Percentiles rank a stretch among this genome's conserved stretches.
Conservation (phyloP, 1,140 invertebrate genomes). For the Diorhabda sublineata region DNA sequence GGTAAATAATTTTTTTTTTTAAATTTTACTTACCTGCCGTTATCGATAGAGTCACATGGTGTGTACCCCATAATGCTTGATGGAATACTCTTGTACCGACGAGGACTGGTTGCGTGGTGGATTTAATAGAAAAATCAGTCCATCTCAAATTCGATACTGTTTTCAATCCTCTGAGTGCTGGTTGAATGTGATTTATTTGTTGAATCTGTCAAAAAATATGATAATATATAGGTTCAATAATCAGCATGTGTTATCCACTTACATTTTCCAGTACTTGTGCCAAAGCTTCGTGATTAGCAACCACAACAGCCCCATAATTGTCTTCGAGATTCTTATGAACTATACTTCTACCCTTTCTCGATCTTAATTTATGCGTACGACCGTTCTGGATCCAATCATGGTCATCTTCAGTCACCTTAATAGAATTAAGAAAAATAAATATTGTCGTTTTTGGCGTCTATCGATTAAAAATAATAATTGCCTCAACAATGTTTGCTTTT, state of each 20-base stretch:
- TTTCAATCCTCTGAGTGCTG: conserved; percentile 63
- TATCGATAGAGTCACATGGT: conserved; percentile 68
- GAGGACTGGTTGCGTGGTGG: conserved; percentile 52
- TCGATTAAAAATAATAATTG: too few relatives aligned
- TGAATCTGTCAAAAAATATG: conserved; percentile 56
- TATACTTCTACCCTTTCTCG: conserved; percentile 70
- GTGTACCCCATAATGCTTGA: conserved; percentile 64
- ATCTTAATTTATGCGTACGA: conserved; percentile 54
- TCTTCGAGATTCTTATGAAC: conserved; percentile 80
- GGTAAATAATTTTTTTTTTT: too few relatives aligned
- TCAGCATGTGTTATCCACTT: conserved; percentile 28
- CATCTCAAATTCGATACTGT: conserved; percentile 65
- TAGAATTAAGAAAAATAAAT: conserved; percentile 4
- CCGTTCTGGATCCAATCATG: conserved; percentile 50
- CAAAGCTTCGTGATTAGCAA: conserved; percentile 83
- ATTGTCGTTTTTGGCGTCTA: too few relatives aligned
- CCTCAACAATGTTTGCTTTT: too few relatives aligned
- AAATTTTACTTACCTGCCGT: conserved; percentile 46
- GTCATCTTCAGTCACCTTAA: conserved; percentile 53
- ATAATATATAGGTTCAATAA: background rate
- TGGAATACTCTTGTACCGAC: conserved; percentile 69
- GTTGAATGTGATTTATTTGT: conserved; percentile 60
- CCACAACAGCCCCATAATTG: conserved; percentile 81
- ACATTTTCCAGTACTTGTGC: conserved; percentile 81
- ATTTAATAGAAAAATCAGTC: conserved; percentile 62